These are phyloP conservation scores for Anarhynchus alexandrinus DNA, from an alignment of 2,113 vertebrate species.

Conservation along the genomic window DNA sequence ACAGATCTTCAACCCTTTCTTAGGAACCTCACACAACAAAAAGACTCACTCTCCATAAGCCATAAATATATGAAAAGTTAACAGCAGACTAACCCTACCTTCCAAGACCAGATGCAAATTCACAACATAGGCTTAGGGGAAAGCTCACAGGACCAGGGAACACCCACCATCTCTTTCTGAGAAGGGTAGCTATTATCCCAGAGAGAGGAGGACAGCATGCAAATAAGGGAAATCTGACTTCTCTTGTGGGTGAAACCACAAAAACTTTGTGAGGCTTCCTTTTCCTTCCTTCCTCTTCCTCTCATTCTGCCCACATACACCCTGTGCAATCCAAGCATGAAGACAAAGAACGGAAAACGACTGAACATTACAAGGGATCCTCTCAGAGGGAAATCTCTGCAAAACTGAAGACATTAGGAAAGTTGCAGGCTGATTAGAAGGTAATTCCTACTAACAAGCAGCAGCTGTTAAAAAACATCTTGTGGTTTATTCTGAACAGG, in stretches of 20 bases:
- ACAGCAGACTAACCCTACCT: background rate
- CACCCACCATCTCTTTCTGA: background rate
- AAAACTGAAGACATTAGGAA: background rate
- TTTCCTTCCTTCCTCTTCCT: conserved; percentile 28
- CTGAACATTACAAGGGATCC: background rate
- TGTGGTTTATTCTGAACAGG: background rate
- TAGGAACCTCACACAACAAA: background rate
- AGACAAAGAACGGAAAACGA: background rate
- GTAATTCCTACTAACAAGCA: background rate
- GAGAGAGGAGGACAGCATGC: background rate
- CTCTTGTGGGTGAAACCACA: conserved; percentile 38
- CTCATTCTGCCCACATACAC: background rate
- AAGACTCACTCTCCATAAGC: background rate
- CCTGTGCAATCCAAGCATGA: background rate
- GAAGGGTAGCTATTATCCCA: background rate
- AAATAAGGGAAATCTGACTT: background rate
- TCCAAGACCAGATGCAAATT: background rate
- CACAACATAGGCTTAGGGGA: background rate
- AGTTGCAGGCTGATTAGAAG: background rate
- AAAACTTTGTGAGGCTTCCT: background rate
- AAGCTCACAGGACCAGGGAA: background rate
- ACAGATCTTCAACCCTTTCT: background rate
- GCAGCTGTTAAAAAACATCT: background rate
- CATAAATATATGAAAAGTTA: background rate
- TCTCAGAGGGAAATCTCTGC: background rate